Conservation (phyloP, 2,113 vertebrate species). For the Boulengeromyrus knoepffleri region DNA sequence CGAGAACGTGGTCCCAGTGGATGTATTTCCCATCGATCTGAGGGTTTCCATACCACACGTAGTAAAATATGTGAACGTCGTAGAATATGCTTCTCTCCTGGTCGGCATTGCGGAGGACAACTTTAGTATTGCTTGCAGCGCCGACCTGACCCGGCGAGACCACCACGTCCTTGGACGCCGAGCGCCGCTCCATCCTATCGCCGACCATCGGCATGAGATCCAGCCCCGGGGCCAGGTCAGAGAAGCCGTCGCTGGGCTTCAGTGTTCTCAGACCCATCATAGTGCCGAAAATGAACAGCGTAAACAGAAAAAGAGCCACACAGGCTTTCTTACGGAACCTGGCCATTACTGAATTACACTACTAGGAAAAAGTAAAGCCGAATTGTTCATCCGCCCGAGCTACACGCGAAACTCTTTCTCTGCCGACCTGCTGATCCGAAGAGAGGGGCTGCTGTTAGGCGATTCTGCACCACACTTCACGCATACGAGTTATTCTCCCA, state of each 20-base stretch:
- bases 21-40: slow-evolving; percentile 65
- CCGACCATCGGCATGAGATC: slow-evolving; percentile 52
- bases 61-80: slow-evolving; percentile 83
- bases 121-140: slow-evolving; percentile 58
- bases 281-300: slow-evolving; percentile 79
- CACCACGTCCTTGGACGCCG: slow-evolving; percentile 37
- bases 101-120: slow-evolving; percentile 59
- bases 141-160: slow-evolving; percentile 48
- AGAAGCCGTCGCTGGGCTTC: slow-evolving; percentile 74
- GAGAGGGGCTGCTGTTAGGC: not conserved
- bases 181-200: slow-evolving; percentile 48
- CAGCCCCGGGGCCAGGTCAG: slow-evolving; percentile 68
- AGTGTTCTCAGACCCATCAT: slow-evolving; percentile 81
- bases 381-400: not conserved
- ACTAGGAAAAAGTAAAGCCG: slow-evolving; percentile 26
- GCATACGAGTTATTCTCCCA: not conserved
- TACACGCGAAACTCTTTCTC: not conserved
- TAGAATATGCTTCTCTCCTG: slow-evolving; percentile 66
- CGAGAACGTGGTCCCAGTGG: slow-evolving; percentile 82
- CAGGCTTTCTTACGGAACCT: slow-evolving; percentile 73
- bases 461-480: not conserved
- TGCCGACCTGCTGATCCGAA: not conserved
- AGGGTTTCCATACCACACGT: slow-evolving; percentile 78
- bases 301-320: slow-evolving; percentile 75
- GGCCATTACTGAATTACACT: slow-evolving; percentile 63